Conservation (phyloP, 2,888 invertebrate genomes). For the Dicyrtomina minuta region DNA sequence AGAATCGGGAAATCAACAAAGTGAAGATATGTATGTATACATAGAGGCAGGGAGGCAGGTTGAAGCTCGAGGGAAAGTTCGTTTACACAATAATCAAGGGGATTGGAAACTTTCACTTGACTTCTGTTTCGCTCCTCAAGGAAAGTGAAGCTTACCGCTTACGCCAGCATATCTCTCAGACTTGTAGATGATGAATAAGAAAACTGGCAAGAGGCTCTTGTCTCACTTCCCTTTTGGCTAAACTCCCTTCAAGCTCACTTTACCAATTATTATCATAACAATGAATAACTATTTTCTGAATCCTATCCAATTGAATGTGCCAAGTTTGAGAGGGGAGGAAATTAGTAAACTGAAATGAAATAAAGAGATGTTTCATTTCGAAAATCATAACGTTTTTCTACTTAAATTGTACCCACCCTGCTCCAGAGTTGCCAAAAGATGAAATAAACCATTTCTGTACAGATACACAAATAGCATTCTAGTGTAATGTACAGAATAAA, state of each 20-base stretch:
- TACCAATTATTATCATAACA: slow-evolving; percentile 22
- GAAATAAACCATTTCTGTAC: no score
- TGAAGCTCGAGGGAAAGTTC: slow-evolving; percentile 27
- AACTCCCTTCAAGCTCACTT: slow-evolving; percentile 10
- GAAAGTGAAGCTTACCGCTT: slow-evolving; percentile 15
- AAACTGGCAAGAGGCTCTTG: slow-evolving; percentile 24
- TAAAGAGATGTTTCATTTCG: not conserved
- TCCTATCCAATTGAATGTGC: not conserved
- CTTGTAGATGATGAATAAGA: slow-evolving; percentile 28
- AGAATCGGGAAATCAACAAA: not conserved
- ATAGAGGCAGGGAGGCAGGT: not conserved
- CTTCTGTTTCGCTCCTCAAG: slow-evolving; percentile 25
- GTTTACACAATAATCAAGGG: slow-evolving; percentile 34
- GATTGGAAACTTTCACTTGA: slow-evolving; percentile 31
- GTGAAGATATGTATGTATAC: not conserved
- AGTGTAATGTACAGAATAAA: no score
- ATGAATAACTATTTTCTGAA: not conserved
- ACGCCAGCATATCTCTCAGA: slow-evolving; percentile 14
- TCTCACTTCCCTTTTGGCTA: slow-evolving; percentile 13
- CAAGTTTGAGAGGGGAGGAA: not conserved
- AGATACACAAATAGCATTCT: no score
- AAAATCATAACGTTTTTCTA: no score
- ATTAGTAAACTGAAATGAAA: not conserved
- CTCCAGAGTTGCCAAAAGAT: no score
- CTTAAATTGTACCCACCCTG: not conserved